Percentiles rank a stretch among this genome's conserved stretches.
These are phyloP conservation scores for Thermophis baileyi DNA, from an alignment of 2,113 vertebrate genomes.

Conservation along the genomic window DNA sequence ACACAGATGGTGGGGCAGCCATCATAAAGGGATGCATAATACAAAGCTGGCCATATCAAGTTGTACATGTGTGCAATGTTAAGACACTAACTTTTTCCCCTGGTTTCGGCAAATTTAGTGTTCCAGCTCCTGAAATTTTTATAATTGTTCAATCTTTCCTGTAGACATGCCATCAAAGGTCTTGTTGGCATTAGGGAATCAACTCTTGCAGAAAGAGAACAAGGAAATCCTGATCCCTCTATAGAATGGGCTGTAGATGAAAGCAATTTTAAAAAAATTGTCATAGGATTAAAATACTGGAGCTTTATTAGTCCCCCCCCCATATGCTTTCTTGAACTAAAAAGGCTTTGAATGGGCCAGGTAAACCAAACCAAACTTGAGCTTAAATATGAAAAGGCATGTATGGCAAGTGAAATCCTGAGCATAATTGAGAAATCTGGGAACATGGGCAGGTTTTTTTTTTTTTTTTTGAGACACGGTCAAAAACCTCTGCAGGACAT, in stretches of 20 bases:
- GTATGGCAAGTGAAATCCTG: neutral
- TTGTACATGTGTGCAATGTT: no score
- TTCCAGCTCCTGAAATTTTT: neutral
- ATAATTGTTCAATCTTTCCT: neutral
- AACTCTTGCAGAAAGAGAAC: neutral
- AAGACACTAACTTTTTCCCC: no score
- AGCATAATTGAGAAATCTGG: neutral
- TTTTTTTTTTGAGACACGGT: neutral
- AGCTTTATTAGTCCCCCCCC: neutral
- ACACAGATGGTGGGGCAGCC: no score
- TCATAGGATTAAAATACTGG: no score
- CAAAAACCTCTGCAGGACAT: neutral
- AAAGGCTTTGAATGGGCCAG: no score
- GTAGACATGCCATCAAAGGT: neutral
- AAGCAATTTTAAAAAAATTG: neutral
- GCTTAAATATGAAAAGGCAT: no score
- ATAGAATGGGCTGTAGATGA: neutral
- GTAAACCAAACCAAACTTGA: no score
- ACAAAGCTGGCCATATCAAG: no score
- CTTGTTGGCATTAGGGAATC: no score
- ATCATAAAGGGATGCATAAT: no score
- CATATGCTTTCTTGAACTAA: no score
- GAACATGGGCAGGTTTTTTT: neutral
- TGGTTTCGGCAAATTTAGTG: neutral
- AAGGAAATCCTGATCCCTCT: neutral